phyloP scores from a whole-genome alignment of 2,797 vertebrate genomes.

The Liparis tanakae region DNA sequence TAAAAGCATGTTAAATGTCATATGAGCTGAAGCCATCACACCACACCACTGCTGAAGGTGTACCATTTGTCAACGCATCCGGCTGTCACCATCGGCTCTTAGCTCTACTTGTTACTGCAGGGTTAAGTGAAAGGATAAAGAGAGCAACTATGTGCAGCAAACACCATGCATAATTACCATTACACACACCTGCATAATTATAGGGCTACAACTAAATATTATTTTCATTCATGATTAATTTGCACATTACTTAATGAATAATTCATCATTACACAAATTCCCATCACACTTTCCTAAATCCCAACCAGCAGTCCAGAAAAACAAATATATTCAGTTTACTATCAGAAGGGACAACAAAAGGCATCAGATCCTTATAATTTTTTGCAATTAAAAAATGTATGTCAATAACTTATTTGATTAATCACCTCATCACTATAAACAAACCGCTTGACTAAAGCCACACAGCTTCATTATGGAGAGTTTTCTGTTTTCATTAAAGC shows the following conservation, averaged over 20 bases:
- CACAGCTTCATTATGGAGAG: not conserved
- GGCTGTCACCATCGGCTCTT: too few relatives aligned
- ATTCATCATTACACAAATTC: not conserved
- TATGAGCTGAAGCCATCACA: not conserved
- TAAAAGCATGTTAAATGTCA: not conserved
- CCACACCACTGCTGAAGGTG: not conserved
- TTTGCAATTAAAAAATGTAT: not conserved
- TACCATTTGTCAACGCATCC: not conserved
- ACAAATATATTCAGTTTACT: not conserved
- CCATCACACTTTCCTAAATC: not conserved
- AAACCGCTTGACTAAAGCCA: not conserved
- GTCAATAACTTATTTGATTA: not conserved
- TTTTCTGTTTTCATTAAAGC: not conserved
- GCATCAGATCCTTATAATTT: not conserved
- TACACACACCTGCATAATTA: constrained; percentile 1
- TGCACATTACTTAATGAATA: not conserved
- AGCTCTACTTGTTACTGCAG: not conserved
- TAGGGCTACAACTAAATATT: not conserved
- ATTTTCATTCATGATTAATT: not conserved
- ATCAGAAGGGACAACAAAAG: not conserved
- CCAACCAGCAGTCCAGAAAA: not conserved
- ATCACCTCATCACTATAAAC: not conserved
- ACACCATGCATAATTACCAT: not conserved
- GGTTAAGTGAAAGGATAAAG: not conserved
- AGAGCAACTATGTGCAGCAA: not conserved